phyloP scores from a whole-genome alignment of 2,888 invertebrate species.

The Caenorhabditis sulstoni region DNA sequence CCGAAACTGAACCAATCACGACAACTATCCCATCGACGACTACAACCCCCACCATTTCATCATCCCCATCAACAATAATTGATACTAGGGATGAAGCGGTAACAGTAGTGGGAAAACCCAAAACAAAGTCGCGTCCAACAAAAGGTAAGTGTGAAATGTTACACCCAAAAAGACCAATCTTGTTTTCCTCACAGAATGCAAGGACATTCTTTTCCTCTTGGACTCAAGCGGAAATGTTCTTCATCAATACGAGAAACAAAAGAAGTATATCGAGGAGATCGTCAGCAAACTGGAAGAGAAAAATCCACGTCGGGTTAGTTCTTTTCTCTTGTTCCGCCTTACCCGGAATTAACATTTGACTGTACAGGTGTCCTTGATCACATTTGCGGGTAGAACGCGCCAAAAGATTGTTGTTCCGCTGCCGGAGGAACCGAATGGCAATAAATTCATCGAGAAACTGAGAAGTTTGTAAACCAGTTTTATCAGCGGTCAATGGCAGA shows the following conservation, averaged over 20 bases:
- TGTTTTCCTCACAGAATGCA: slow-evolving; percentile 57
- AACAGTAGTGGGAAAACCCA: slow-evolving; percentile 18
- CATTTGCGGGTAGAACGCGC: slow-evolving; percentile 61
- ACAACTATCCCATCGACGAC: slow-evolving; percentile 5
- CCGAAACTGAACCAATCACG: slow-evolving; percentile 38
- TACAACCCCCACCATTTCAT: slow-evolving; percentile 27
- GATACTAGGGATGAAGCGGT: slow-evolving; percentile 42
- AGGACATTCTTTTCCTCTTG: slow-evolving; percentile 64
- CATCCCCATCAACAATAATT: slow-evolving; percentile 23
- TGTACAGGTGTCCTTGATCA: slow-evolving; percentile 61
- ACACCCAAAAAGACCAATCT: slow-evolving; percentile 24
- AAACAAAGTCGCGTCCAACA: slow-evolving; percentile 28
- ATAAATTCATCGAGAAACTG: slow-evolving; percentile 58
- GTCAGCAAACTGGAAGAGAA: slow-evolving; percentile 37
- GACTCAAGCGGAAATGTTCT: slow-evolving; percentile 69
- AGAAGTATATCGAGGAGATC: slow-evolving; percentile 62
- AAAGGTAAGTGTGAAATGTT: slow-evolving; percentile 39
- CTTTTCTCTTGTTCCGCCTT: neutral
- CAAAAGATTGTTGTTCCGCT: slow-evolving; percentile 66
- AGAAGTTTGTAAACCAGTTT: slow-evolving; percentile 58
- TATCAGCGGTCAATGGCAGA: no score
- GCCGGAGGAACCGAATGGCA: slow-evolving; percentile 50
- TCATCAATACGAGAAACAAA: slow-evolving; percentile 67
- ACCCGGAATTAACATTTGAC: slow-evolving; percentile 21
- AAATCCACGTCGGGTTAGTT: slow-evolving; percentile 55